Percentiles rank a stretch among this genome's conserved stretches.
phyloP scores from a whole-genome alignment of 2,797 vertebrate genomes.

The Muraenolepis orangiensis region DNA sequence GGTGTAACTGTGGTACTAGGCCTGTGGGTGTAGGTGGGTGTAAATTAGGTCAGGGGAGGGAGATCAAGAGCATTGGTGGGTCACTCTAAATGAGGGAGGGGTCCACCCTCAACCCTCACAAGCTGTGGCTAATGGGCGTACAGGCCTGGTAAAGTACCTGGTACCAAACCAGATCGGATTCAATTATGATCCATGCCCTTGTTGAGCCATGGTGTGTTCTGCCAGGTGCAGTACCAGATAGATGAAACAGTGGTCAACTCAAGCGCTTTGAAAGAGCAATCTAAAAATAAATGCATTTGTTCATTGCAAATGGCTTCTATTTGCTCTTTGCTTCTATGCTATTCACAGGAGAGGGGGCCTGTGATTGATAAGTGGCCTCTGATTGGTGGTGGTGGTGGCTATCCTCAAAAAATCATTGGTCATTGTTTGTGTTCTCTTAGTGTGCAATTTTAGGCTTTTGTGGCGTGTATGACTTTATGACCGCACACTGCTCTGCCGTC shows the following conservation, averaged over 20 bases:
- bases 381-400: constrained; percentile 7
- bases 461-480: constrained; percentile 23
- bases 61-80: constrained; percentile 53
- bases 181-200: constrained; percentile 28
- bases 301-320: neutral
- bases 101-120: constrained; percentile 40
- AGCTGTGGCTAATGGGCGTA: constrained; percentile 50
- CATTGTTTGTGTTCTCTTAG: constrained; percentile 35
- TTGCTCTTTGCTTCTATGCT: neutral
- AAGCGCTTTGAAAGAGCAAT: neutral
- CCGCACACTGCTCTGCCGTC: constrained; percentile 25
- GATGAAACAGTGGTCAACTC: constrained; percentile 33
- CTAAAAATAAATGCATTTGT: neutral
- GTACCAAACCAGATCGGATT: constrained; percentile 51
- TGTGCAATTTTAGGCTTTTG: constrained; percentile 30
- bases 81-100: constrained; percentile 40
- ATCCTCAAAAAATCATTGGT: constrained; percentile 31
- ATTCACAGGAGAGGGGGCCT: neutral
- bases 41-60: constrained; percentile 59
- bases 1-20: constrained; percentile 24
- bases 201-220: constrained; percentile 42
- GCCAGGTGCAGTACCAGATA: constrained; percentile 31
- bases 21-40: constrained; percentile 34
- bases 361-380: neutral
- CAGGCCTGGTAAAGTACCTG: constrained; percentile 42